phyloP scores from a whole-genome alignment of 2,113 vertebrate genomes.

The Plectropomus leopardus region DNA sequence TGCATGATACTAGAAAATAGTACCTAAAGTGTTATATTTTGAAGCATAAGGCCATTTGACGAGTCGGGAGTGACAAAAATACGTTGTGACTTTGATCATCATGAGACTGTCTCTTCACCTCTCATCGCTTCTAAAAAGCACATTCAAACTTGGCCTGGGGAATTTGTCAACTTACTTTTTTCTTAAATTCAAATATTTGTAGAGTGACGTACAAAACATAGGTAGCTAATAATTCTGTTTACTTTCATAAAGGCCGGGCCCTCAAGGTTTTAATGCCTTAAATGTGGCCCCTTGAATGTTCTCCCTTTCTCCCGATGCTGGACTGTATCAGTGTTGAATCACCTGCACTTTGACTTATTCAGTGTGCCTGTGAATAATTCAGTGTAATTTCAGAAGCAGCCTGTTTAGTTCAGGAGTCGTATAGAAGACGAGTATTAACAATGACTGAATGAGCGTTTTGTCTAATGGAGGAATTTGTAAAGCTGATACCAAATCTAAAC shows the following conservation, averaged over 20 bases:
- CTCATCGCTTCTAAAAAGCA: neutral
- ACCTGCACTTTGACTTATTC: constrained; percentile 38
- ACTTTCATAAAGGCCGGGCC: neutral
- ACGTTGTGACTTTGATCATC: neutral
- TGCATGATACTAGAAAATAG: no score
- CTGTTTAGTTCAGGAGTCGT: neutral
- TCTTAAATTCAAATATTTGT: neutral
- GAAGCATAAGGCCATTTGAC: no score
- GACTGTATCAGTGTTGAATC: constrained; percentile 13
- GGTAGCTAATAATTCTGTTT: neutral
- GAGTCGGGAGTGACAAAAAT: no score
- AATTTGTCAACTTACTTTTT: neutral
- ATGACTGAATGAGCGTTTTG: neutral
- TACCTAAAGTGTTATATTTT: no score
- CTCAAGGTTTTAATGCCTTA: neutral
- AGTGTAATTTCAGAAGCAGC: constrained; percentile 48
- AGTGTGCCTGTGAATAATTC: constrained; percentile 58
- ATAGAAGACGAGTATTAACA: constrained; percentile 1
- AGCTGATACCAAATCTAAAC: constrained; percentile 1
- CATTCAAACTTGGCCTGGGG: neutral
- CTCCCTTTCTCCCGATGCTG: neutral
- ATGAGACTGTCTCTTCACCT: neutral
- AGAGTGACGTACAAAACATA: neutral
- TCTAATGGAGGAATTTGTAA: constrained; percentile 27
- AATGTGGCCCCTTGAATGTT: neutral